These are phyloP conservation scores for Drosophila parthenogenetica DNA, from an alignment of 2,888 invertebrate genomes.

Conservation along the genomic window DNA sequence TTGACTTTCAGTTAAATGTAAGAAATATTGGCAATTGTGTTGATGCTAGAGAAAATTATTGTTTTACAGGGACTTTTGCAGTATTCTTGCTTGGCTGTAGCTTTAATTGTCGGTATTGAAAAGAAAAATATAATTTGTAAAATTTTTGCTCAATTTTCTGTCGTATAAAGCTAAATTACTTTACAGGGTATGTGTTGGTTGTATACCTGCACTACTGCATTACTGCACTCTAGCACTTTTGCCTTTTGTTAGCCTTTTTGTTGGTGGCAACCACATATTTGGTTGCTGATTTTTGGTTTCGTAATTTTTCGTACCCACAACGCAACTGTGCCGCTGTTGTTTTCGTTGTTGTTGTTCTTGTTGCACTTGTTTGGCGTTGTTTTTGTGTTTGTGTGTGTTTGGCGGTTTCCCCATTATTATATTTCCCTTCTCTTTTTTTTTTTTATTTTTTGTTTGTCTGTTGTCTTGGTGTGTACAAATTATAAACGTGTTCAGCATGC, in stretches of 20 bases:
- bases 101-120: no score
- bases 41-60: no score
- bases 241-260: conserved; percentile 70
- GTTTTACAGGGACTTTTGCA: no score
- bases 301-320: conserved; percentile 76
- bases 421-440: conserved; percentile 31
- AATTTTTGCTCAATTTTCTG: no score
- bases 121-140: no score
- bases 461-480: conserved; percentile 52
- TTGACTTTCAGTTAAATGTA: no score
- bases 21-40: no score
- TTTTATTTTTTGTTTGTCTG: no score
- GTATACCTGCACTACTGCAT: background rate
- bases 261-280: conserved; percentile 77
- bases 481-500: conserved; percentile 60
- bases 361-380: conserved; percentile 64
- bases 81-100: no score
- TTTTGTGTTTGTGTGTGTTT: conserved; percentile 61
- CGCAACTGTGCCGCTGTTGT: conserved; percentile 43
- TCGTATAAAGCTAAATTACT: no score
- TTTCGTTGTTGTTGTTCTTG: conserved; percentile 32
- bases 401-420: conserved; percentile 63
- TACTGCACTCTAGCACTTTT: conserved; percentile 16
- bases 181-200: conserved; percentile 25
- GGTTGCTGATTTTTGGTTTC: conserved; percentile 84